phyloP scores from a whole-genome alignment of 92 coral and sea anemone genomes.

The Phenganax stokvisi region DNA sequence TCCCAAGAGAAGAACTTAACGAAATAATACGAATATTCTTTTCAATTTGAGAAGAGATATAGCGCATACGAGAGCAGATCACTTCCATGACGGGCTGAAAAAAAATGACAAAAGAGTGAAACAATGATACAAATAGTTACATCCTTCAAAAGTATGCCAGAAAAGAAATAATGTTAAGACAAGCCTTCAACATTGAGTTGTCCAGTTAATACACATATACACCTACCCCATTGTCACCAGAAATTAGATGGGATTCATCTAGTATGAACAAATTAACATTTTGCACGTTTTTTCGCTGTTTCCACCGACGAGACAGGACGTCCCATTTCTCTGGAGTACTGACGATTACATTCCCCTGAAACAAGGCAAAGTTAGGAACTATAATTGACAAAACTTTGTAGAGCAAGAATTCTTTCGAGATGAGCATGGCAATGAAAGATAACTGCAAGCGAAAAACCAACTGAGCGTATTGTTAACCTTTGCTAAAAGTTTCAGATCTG shows the following conservation, averaged over 20 bases:
- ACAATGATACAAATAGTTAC: background rate
- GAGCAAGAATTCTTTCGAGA: background rate
- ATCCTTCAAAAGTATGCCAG: too few relatives aligned
- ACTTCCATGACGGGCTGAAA: slow-evolving; percentile 90
- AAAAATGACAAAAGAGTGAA: background rate
- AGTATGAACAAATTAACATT: slow-evolving; percentile 84
- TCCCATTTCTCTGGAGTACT: slow-evolving; percentile 99
- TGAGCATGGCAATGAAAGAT: too few relatives aligned
- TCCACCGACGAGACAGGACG: slow-evolving; percentile 92
- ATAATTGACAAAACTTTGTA: background rate
- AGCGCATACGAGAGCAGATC: slow-evolving; percentile 94
- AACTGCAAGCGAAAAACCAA: background rate
- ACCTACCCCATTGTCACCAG: slow-evolving; percentile 93
- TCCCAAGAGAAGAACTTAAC: slow-evolving; percentile 84
- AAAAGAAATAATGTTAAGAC: background rate
- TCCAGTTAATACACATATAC: background rate
- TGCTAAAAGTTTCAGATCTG: slow-evolving; percentile 90
- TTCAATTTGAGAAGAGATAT: slow-evolving; percentile 95
- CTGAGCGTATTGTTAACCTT: slow-evolving; percentile 50
- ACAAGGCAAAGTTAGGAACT: background rate
- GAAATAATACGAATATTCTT: slow-evolving; percentile 88
- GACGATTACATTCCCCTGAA: slow-evolving; percentile 84
- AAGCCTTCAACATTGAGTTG: background rate
- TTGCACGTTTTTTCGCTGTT: slow-evolving; percentile 93
- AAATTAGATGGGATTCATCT: slow-evolving; percentile 91